Percentiles rank a stretch among this genome's conserved stretches.
phyloP scores from a whole-genome alignment of 2,888 invertebrate species.

The Chromoteleia sp. region DNA sequence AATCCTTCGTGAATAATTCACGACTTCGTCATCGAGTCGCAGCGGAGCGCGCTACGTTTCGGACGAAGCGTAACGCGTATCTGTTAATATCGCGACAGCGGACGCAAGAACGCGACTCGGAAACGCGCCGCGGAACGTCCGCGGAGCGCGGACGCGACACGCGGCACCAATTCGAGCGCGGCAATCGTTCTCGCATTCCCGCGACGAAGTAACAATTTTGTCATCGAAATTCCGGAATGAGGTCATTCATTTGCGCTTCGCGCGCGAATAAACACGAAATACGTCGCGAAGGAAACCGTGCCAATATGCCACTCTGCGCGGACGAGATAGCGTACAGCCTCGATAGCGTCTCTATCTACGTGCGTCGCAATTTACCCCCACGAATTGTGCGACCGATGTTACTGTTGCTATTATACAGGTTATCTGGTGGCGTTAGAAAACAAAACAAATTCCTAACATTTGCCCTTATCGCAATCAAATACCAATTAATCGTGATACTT shows the following conservation, averaged over 20 bases:
- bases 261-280: constrained; percentile 48
- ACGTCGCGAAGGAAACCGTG: constrained; percentile 56
- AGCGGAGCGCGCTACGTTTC: not conserved
- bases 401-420: constrained; percentile 47
- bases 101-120: not conserved
- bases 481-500: constrained; percentile 29
- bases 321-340: constrained; percentile 47
- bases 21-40: not conserved
- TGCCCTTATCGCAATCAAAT: constrained; percentile 35
- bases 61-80: constrained; percentile 14
- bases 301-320: constrained; percentile 61
- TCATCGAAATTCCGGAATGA: constrained; percentile 65
- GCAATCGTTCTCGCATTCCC: constrained; percentile 28
- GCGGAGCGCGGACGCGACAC: not conserved
- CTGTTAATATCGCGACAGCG: constrained; percentile 22
- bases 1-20: constrained; percentile 15
- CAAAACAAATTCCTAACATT: constrained; percentile 62
- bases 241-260: constrained; percentile 58
- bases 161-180: constrained; percentile 29
- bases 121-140: not conserved
- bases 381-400: constrained; percentile 24
- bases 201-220: constrained; percentile 34
- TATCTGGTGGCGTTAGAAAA: constrained; percentile 51
- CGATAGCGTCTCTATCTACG: constrained; percentile 45
- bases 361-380: constrained; percentile 68